phyloP scores from a whole-genome alignment of 2,113 vertebrate genomes.

The Anguilla rostrata region DNA sequence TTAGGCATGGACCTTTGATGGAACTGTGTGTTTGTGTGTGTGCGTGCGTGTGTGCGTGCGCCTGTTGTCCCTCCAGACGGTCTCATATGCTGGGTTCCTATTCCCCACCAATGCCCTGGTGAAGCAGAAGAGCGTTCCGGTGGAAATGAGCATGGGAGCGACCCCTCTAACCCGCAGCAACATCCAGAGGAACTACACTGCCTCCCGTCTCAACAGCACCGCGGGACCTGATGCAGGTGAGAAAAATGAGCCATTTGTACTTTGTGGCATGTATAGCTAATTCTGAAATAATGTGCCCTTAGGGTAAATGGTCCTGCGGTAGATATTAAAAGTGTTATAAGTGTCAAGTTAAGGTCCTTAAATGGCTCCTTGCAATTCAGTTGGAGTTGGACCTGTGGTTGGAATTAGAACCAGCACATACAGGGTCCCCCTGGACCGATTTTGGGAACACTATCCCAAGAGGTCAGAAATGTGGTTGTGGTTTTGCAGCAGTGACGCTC shows the following conservation, averaged over 20 bases:
- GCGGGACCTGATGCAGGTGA: slow-evolving; percentile 75
- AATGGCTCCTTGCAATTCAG: no score
- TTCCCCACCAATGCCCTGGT: slow-evolving; percentile 91
- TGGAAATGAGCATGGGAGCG: slow-evolving; percentile 59
- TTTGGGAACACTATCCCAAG: background rate
- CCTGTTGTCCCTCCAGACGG: slow-evolving; percentile 70
- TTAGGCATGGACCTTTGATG: no score
- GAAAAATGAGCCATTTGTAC: no score
- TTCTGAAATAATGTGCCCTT: no score
- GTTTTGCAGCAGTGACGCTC: background rate
- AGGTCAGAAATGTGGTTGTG: background rate
- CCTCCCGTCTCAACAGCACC: slow-evolving; percentile 68
- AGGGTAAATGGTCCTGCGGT: no score
- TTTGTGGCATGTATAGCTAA: no score
- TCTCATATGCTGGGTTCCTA: slow-evolving; percentile 92
- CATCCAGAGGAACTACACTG: slow-evolving; percentile 67
- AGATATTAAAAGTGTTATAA: no score
- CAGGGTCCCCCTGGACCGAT: no score
- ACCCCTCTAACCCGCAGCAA: slow-evolving; percentile 65
- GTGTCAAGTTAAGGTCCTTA: no score
- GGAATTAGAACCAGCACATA: no score
- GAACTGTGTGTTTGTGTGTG: no score
- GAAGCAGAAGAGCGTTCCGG: slow-evolving; percentile 66
- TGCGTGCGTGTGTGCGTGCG: background rate
- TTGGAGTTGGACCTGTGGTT: no score